Evolutionary conservation across 2,888 invertebrate genomes (phyloP).

Genomic region (Cosmopolites sordidus): DNA sequence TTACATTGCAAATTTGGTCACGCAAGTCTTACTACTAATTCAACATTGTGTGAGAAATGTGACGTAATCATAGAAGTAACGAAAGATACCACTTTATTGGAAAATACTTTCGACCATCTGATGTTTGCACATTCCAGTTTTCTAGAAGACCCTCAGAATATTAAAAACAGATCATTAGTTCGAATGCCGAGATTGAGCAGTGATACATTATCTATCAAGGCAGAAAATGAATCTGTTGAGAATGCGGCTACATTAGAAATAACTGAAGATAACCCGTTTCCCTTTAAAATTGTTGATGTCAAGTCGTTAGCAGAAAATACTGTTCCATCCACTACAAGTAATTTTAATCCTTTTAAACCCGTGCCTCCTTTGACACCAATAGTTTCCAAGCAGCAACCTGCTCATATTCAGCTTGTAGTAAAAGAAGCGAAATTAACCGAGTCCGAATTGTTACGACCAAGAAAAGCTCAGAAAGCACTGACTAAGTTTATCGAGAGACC

Average conservation of each 20-base stretch:
- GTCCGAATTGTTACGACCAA: conserved; percentile 29
- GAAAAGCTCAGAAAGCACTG: conserved; percentile 44
- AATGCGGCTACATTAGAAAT: conserved; percentile 22
- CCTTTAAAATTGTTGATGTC: conserved; percentile 46
- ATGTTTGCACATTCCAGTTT: conserved; percentile 31
- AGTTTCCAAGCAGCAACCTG: conserved; percentile 6
- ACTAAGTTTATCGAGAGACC: conserved; percentile 33
- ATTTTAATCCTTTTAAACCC: neutral
- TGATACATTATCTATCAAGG: conserved; percentile 46
- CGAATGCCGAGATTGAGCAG: conserved; percentile 50
- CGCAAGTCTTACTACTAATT: conserved; percentile 20
- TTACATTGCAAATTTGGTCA: conserved; percentile 43
- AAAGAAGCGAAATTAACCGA: conserved; percentile 33
- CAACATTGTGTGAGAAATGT: conserved; percentile 31
- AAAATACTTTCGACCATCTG: conserved; percentile 34
- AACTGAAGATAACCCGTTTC: conserved; percentile 44
- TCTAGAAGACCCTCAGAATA: neutral
- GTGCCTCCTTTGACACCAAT: conserved; percentile 19
- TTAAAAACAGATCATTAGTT: conserved; percentile 28
- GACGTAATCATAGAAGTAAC: conserved; percentile 25
- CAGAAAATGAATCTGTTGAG: conserved; percentile 28
- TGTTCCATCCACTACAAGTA: neutral
- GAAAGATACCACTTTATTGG: conserved; percentile 26
- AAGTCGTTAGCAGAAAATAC: conserved; percentile 35
- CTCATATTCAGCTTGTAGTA: conserved; percentile 28